These are phyloP conservation scores for Numenius arquata DNA, from an alignment of 2,113 vertebrate species.

Conservation along the genomic window DNA sequence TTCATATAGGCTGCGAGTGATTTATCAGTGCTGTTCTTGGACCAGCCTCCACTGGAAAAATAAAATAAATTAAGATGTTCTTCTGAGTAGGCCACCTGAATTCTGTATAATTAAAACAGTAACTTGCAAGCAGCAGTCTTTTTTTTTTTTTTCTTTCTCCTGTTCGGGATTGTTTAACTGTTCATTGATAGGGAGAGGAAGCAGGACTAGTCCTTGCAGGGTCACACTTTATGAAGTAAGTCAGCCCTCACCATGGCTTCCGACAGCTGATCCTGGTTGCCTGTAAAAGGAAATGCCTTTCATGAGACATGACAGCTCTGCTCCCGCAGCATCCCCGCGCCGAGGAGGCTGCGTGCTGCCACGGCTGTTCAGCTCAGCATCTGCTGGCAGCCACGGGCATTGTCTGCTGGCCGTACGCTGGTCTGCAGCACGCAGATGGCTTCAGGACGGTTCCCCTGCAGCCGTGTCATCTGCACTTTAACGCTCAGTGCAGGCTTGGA, in stretches of 20 bases:
- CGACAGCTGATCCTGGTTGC: not conserved
- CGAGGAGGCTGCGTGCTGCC: not conserved
- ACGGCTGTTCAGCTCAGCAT: not conserved
- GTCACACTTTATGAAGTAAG: not conserved
- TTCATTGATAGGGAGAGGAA: not conserved
- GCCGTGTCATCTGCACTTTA: not conserved
- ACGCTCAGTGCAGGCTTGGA: rapidly evolving
- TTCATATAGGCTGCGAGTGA: not conserved
- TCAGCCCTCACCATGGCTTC: not conserved
- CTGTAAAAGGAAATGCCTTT: not conserved
- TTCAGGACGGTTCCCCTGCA: not conserved
- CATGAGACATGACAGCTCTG: not conserved
- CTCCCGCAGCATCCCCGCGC: not conserved
- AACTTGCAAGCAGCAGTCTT: not conserved
- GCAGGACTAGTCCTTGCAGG: not conserved
- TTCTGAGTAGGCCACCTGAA: not conserved
- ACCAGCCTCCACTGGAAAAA: rapidly evolving
- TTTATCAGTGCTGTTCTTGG: not conserved
- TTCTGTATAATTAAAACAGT: not conserved
- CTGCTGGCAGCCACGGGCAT: not conserved
- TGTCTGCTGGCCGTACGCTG: not conserved
- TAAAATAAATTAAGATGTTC: not conserved
- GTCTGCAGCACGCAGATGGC: not conserved
- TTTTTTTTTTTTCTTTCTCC: not conserved
- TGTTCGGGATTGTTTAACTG: not conserved